These are phyloP conservation scores for Stegastes partitus DNA, from an alignment of 2,113 vertebrate genomes.

Conservation along the genomic window DNA sequence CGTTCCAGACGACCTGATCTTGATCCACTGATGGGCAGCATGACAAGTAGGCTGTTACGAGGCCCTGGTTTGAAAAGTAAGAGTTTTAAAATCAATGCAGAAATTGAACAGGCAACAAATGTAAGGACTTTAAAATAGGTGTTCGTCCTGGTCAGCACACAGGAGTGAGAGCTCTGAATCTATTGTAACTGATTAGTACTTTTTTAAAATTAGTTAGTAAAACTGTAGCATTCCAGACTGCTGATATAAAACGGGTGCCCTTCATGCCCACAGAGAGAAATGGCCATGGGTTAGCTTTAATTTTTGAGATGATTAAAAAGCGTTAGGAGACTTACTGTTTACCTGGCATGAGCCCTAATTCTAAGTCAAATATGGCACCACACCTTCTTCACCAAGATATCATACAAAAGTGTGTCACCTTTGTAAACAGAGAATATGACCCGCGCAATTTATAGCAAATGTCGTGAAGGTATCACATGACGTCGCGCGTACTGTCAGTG, in stretches of 20 bases:
- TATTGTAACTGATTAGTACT: background rate
- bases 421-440: background rate
- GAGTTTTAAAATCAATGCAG: background rate
- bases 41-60: no score
- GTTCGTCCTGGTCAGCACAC: background rate
- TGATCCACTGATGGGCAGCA: no score
- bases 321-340: no score
- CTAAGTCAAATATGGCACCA: background rate
- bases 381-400: background rate
- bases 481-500: constrained; percentile 15
- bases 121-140: no score
- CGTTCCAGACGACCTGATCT: no score
- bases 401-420: background rate
- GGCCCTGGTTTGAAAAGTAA: no score
- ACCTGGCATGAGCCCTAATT: no score
- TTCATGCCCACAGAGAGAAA: no score
- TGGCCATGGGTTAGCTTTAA: no score
- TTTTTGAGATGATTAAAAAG: no score
- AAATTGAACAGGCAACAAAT: background rate
- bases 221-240: no score
- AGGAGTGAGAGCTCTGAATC: background rate
- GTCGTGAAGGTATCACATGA: constrained; percentile 24
- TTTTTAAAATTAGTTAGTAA: background rate
- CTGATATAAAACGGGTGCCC: no score
- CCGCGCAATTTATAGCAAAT: constrained; percentile 8